Evolutionary conservation across 2,888 invertebrate genomes (phyloP).

Genomic region (Acholoe squamosa): DNA sequence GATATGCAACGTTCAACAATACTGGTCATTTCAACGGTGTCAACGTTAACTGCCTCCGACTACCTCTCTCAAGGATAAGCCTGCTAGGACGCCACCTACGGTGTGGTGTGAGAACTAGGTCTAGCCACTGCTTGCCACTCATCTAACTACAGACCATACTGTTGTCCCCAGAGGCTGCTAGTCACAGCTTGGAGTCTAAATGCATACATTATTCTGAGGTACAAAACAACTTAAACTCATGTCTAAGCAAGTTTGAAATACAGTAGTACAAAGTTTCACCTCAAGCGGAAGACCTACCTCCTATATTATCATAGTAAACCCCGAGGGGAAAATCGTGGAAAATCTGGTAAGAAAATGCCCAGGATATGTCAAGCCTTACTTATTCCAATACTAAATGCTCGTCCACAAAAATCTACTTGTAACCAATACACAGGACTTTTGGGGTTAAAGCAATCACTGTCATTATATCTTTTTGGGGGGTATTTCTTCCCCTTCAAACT

Average conservation of each 20-base stretch:
- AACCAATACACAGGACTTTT: constrained; percentile 11
- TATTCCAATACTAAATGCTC: background rate
- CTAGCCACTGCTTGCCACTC: background rate
- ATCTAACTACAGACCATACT: background rate
- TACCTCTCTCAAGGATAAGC: background rate
- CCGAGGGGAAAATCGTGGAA: background rate
- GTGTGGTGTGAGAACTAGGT: background rate
- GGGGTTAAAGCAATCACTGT: constrained; percentile 24
- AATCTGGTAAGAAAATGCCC: constrained; percentile 35
- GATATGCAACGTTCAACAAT: constrained; percentile 62
- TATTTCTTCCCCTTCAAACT: background rate
- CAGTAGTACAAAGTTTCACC: background rate
- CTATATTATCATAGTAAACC: background rate
- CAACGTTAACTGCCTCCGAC: background rate
- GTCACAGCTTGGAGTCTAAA: constrained; percentile 1
- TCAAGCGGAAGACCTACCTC: constrained; percentile 32
- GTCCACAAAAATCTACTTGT: constrained; percentile 35
- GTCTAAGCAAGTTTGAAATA: background rate
- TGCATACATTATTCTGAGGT: background rate
- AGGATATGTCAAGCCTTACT: constrained; percentile 49
- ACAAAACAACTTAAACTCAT: constrained; percentile 13
- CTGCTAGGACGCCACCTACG: constrained; percentile 10
- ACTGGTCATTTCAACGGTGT: constrained; percentile 58
- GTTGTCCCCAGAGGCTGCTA: background rate
- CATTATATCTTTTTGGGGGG: background rate